phyloP scores from a whole-genome alignment of 2,113 vertebrate species.

The Donacobius atricapilla region DNA sequence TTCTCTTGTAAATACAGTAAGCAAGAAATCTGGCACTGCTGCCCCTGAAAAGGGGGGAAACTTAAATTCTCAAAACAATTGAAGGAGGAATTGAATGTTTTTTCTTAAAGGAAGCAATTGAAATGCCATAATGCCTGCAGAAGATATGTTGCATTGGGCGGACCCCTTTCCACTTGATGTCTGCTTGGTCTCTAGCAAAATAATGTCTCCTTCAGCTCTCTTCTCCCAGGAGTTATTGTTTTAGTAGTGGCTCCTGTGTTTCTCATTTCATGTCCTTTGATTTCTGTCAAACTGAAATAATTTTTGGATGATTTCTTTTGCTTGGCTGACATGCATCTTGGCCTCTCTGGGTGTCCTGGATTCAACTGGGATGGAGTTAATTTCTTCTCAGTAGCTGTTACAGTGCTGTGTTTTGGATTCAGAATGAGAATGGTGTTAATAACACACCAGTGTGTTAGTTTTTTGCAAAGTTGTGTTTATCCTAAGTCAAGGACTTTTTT shows the following conservation, averaged over 20 bases:
- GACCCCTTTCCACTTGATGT: neutral
- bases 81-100: neutral
- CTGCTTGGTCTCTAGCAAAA: neutral
- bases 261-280: neutral
- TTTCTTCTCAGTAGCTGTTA: neutral
- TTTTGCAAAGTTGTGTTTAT: neutral
- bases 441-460: neutral
- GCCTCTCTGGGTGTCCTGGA: neutral
- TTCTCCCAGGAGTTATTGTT: neutral
- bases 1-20: neutral
- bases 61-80: neutral
- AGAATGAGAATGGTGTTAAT: neutral
- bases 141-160: neutral
- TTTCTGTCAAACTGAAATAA: neutral
- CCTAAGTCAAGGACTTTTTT: neutral
- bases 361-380: neutral
- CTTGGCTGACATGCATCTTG: neutral
- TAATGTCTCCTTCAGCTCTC: neutral
- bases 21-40: neutral
- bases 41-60: neutral
- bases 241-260: neutral
- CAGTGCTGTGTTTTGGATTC: neutral
- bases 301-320: neutral
- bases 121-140: neutral
- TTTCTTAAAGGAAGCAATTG: neutral